Conservation (phyloP, 2,888 invertebrate genomes). For the Pyralis farinalis region DNA sequence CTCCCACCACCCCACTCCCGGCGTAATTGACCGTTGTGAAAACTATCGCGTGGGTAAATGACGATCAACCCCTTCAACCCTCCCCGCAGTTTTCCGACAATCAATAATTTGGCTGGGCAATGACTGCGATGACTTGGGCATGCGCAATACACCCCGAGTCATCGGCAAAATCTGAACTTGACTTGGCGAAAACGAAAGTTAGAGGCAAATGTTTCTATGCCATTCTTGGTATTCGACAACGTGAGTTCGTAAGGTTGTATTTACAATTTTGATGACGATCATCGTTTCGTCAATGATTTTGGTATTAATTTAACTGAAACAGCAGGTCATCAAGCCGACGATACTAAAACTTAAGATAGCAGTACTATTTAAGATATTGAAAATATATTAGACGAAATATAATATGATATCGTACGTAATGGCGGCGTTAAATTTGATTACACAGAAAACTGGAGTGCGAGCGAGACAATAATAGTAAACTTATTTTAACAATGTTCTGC, state of each 20-base stretch:
- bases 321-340: not conserved
- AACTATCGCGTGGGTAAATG: conserved; percentile 78
- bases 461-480: conserved; percentile 46
- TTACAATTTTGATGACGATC: conserved; percentile 1
- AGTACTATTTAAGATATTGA: not conserved
- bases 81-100: conserved; percentile 71
- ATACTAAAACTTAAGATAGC: not conserved
- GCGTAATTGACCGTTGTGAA: conserved; percentile 77
- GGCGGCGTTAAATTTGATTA: not conserved
- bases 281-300: conserved; percentile 1
- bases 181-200: conserved; percentile 80
- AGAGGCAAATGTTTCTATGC: conserved; percentile 70
- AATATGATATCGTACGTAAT: not conserved
- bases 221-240: conserved; percentile 64
- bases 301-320: not conserved
- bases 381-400: not conserved
- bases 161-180: conserved; percentile 78
- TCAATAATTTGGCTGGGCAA: conserved; percentile 80
- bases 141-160: conserved; percentile 62
- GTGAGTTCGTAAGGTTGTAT: not conserved
- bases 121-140: conserved; percentile 78
- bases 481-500: conserved; percentile 23
- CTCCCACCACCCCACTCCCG: conserved; percentile 39
- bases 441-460: conserved; percentile 37
- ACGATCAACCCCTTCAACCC: conserved; percentile 44